These are phyloP conservation scores for Chaenocephalus aceratus DNA, from an alignment of 2,113 vertebrate species.

Conservation along the genomic window DNA sequence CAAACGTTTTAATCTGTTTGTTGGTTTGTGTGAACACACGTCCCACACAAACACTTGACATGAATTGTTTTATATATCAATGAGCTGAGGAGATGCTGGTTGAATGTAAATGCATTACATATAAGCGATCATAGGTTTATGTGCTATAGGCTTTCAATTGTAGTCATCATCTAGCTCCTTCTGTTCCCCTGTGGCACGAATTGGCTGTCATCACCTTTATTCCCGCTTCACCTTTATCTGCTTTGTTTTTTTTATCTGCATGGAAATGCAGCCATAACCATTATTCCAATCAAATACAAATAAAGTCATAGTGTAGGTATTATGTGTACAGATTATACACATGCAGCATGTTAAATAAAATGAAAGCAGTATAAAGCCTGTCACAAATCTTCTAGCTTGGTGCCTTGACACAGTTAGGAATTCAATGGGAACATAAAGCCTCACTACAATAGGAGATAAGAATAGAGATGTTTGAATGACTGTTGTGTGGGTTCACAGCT, in stretches of 20 bases:
- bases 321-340: background rate
- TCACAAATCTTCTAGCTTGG: background rate
- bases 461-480: background rate
- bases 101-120: background rate
- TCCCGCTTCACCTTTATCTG: background rate
- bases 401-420: background rate
- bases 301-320: background rate
- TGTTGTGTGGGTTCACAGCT: background rate
- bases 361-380: background rate
- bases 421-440: background rate
- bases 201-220: background rate
- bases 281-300: background rate
- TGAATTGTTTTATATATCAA: background rate
- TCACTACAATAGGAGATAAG: background rate
- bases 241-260: background rate
- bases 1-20: no score
- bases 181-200: background rate
- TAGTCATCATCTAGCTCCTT: background rate
- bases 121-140: background rate
- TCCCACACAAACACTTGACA: conserved; percentile 6
- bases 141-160: no score
- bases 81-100: conserved; percentile 1
- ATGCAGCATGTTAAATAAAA: background rate
- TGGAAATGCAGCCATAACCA: background rate
- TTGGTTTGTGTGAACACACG: no score